phyloP scores from a whole-genome alignment of 2,888 invertebrate species.

The Brachyopa scutellaris region DNA sequence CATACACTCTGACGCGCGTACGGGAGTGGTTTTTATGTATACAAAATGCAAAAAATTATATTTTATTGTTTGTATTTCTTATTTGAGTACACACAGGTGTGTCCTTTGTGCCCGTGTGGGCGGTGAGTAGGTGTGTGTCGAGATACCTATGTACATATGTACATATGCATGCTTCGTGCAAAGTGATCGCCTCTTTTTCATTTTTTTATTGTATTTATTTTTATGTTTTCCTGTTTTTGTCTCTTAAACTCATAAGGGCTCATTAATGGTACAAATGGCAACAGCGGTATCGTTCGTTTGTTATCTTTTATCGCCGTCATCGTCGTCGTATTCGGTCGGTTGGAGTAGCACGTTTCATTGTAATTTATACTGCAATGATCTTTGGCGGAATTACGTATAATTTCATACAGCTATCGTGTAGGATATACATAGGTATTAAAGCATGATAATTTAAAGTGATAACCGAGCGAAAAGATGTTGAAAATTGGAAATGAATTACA shows the following conservation, averaged over 20 bases:
- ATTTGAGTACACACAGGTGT: constrained; percentile 52
- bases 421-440: background rate
- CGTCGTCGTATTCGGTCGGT: background rate
- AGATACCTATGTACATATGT: no score
- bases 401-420: background rate
- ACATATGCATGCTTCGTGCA: background rate
- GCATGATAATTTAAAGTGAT: background rate
- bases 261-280: constrained; percentile 23
- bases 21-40: constrained; percentile 30
- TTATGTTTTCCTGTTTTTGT: constrained; percentile 10
- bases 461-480: constrained; percentile 5
- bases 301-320: constrained; percentile 26
- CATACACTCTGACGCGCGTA: background rate
- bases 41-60: constrained; percentile 40
- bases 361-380: constrained; percentile 13
- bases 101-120: constrained; percentile 19
- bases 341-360: constrained; percentile 15
- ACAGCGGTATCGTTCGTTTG: constrained; percentile 4
- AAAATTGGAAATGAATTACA: no score
- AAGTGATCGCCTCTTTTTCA: constrained; percentile 11
- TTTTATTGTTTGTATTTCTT: constrained; percentile 50
- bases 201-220: no score
- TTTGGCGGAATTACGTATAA: background rate
- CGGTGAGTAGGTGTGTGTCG: background rate
- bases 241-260: constrained; percentile 18